Evolutionary conservation across 2,888 invertebrate genomes (phyloP), one percentile per base, ranked within the genome.

Genomic region (Anoplius nigerrimus): DNA sequence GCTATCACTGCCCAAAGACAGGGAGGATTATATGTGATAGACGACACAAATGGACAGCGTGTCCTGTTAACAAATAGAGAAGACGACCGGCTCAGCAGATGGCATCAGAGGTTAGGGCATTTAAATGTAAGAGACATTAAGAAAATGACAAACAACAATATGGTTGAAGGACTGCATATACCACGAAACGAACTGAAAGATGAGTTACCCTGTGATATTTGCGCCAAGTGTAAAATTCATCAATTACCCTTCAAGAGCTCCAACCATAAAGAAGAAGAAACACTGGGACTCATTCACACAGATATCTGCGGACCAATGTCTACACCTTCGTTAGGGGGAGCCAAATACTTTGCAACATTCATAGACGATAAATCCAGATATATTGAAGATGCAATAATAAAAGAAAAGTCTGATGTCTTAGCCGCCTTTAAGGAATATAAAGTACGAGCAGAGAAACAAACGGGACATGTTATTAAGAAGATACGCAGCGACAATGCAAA

Each of bases 91-190:
- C 18, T 64, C 8, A 53, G 6, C 11, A 53, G 27, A 66, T 56
- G 60, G 66, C 66, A 66, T 18, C 3, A 48, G 0, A 61, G 66
- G 8, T 15, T 61, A 6, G 61, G 66, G 22, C 61, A 66, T 42
- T 0, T 61, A 24, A 60, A 61, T 13, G 34, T 51, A 4, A 13
- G 58, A n/a, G 61, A 60, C n/a, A 2, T 66, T 0, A 55, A 51
- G 13, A 52, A 22, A 42, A 6, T 18, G 16, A 52, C 16, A 13
- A 16, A 52, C 52, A 52, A 52, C 13, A 16, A n/a, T n/a, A n/a
- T n/a, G n/a, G n/a, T n/a, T n/a, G n/a, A n/a, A n/a, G n/a, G n/a
- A n/a, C n/a, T n/a, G n/a, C n/a, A n/a, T n/a, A n/a, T n/a, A n/a
- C n/a, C n/a, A n/a, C n/a, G n/a, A n/a, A n/a, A n/a, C n/a, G n/a